A percentile compares a stretch with the other conserved stretches of the same genome.
phyloP scores from a whole-genome alignment of 2,888 invertebrate genomes.

The Melinaea menophilus region DNA sequence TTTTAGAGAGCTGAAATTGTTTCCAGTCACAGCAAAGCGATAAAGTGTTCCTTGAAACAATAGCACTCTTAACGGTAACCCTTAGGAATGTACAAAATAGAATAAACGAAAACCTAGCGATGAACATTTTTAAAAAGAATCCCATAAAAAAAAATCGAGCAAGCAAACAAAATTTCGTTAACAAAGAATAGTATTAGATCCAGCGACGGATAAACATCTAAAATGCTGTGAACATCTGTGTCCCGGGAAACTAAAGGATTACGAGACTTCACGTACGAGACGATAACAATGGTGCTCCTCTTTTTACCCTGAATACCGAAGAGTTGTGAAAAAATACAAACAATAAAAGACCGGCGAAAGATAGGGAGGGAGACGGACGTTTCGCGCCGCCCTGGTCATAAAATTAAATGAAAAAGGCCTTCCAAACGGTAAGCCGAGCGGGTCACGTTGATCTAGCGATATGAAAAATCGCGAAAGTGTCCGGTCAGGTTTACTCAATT shows the following conservation, averaged over 20 bases:
- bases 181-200: slow-evolving; percentile 28
- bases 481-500: slow-evolving; percentile 52
- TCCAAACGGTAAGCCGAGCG: slow-evolving; percentile 22
- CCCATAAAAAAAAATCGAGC: not conserved
- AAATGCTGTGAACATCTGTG: slow-evolving; percentile 38
- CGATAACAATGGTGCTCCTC: slow-evolving; percentile 55
- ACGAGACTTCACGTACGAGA: slow-evolving; percentile 41
- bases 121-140: not conserved
- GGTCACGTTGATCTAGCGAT: slow-evolving; percentile 43
- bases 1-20: slow-evolving; percentile 40
- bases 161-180: slow-evolving; percentile 11
- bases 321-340: slow-evolving; percentile 66
- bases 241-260: slow-evolving; percentile 37
- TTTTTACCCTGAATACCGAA: slow-evolving; percentile 48
- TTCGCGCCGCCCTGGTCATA: slow-evolving; percentile 59
- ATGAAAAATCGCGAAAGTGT: slow-evolving; percentile 60
- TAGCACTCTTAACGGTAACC: not conserved
- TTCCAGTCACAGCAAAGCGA: slow-evolving; percentile 22
- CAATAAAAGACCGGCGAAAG: slow-evolving; percentile 54
- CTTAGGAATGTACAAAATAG: not conserved
- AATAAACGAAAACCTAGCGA: no score
- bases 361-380: slow-evolving; percentile 52
- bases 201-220: slow-evolving; percentile 29
- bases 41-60: slow-evolving; percentile 6
- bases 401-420: slow-evolving; percentile 56